Conservation (phyloP, 2,888 invertebrate species). For the Nematopogon swammerdamellus region DNA sequence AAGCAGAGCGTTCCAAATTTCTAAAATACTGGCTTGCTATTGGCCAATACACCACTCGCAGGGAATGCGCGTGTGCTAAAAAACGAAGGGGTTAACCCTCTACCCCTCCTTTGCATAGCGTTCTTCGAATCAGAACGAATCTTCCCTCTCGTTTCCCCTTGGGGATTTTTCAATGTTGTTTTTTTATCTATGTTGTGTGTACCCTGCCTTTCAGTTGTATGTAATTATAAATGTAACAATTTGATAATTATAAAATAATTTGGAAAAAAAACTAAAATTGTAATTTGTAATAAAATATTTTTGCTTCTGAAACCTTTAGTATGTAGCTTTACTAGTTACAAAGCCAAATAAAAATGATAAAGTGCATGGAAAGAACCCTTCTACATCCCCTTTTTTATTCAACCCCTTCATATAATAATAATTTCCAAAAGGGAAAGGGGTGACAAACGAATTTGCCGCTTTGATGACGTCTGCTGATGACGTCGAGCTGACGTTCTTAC, state of each 20-base stretch:
- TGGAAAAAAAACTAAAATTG: too few relatives aligned
- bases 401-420: conserved; percentile 18
- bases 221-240: too few relatives aligned
- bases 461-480: neutral
- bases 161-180: conserved; percentile 11
- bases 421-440: neutral
- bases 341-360: too few relatives aligned
- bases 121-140: too few relatives aligned
- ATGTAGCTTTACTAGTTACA: too few relatives aligned
- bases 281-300: too few relatives aligned
- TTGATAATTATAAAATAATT: too few relatives aligned
- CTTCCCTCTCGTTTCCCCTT: too few relatives aligned
- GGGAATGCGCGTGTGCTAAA: conserved; percentile 53
- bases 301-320: too few relatives aligned
- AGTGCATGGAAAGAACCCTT: neutral
- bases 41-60: conserved; percentile 37
- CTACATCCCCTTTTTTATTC: conserved; percentile 31
- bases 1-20: conserved; percentile 20
- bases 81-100: conserved; percentile 46
- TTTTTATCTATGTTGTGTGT: conserved; percentile 13
- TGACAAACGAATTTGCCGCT: neutral
- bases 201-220: too few relatives aligned
- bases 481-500: neutral
- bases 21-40: conserved; percentile 31
- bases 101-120: conserved; percentile 5